Base-by-base conservation (phyloP, 2,113 vertebrate genomes). In the Corydoras maculifer region DNA sequence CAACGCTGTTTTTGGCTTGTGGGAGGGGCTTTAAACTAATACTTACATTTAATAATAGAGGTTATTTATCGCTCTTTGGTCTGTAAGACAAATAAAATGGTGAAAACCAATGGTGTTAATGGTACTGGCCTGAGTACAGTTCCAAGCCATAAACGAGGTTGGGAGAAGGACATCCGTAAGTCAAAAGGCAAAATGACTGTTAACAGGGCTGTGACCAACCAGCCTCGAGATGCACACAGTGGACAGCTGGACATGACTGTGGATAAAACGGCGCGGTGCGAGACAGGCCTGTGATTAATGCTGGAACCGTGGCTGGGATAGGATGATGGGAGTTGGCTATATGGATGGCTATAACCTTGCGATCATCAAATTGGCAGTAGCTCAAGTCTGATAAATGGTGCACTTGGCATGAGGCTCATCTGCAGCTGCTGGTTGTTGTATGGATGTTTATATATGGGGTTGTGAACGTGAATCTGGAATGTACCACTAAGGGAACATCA, bases 251-350 rank as follows among this genome's bases (percentile, higher is more conserved):
- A 43, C 35, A 43, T 43, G 35, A 43, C 4, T 4, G 35, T 43
- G 35, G 35, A 43, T 43, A 43, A 43, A 43, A 43, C 7, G 35
- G 35, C 35, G 7, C 7, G 35, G 35, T 5, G 35, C 7, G 75
- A 72, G 77, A 70, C 62, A 77, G 79, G 81, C 80, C 81, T 78
- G 79, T 85, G 79, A 87, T 84, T 75, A 85, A 87, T 86, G 79
- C 75, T 76, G 73, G 77, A 79, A 85, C 84, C 83, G 82, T 84
- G 58, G 63, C 58, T 65, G 76, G 58, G 57, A 61, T 12, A 30
- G 15, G 57, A 51, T 18, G 51, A 50, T 49, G 31, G 51, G 15
- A 55, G 48, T 58, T 25, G 69, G 10, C 53, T 58, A n/a, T 59
- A 59, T 32, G 11, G 64, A 58, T 50, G 61, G 70, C 62, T 15